Conservation (phyloP, 1,140 invertebrate species). For the Berghia stephanieae region DNA sequence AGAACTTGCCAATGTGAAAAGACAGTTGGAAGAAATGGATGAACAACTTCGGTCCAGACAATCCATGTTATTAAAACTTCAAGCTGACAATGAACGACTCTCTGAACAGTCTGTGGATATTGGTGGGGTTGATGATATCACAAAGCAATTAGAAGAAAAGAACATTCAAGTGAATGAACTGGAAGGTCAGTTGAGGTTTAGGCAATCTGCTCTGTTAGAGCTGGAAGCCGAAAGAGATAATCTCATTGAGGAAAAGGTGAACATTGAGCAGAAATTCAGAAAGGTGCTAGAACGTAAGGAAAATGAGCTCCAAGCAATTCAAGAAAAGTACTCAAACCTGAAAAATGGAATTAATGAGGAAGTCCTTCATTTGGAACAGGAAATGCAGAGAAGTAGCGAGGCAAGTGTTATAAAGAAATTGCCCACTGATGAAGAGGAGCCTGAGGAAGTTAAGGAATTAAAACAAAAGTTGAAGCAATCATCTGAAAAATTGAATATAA, state of each 20-base stretch:
- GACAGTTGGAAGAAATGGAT: conserved; percentile 28
- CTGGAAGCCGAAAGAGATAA: conserved; percentile 13
- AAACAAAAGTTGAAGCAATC: background rate
- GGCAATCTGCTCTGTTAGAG: conserved; percentile 17
- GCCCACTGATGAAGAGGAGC: no score
- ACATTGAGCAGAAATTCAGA: background rate
- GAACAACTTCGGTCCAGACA: conserved; percentile 19
- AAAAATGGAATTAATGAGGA: conserved; percentile 19
- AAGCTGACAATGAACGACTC: conserved; percentile 22
- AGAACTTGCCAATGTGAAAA: conserved; percentile 16
- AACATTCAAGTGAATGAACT: conserved; percentile 7
- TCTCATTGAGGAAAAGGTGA: background rate
- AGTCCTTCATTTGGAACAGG: conserved; percentile 24
- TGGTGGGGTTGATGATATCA: conserved; percentile 22
- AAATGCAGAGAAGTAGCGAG: background rate
- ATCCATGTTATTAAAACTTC: conserved; percentile 15
- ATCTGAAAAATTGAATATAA: background rate
- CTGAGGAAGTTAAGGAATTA: conserved; percentile 13
- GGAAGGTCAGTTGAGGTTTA: conserved; percentile 12
- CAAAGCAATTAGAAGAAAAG: conserved; percentile 28
- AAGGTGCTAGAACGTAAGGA: conserved; percentile 25
- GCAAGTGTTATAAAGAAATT: background rate
- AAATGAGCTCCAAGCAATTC: background rate
- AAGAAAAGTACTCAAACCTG: conserved; percentile 25
- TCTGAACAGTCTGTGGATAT: background rate